Percentiles rank a stretch among this genome's conserved stretches.
Evolutionary conservation across 92 coral and sea anemone genomes (phyloP).

Genomic region (Virgularia gustaviana): DNA sequence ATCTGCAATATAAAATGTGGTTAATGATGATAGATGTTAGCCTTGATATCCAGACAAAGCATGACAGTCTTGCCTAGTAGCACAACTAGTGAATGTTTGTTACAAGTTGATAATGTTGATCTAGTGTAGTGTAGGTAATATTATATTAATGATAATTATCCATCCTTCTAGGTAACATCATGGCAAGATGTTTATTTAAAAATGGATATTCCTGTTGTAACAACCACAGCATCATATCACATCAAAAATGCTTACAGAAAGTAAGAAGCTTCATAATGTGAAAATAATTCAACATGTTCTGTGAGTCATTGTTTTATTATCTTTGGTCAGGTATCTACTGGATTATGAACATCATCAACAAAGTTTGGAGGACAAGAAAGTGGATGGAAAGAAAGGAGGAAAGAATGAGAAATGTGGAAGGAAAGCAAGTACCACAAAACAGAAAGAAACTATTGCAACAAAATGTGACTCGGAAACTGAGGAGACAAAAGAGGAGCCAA

Average conservation of each 20-base stretch:
- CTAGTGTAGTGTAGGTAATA: too few species aligned
- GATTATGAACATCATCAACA: conserved; percentile 72
- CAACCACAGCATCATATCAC: conserved; percentile 94
- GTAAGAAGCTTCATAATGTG: conserved; percentile 39
- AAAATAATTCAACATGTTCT: neutral
- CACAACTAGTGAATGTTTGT: too few species aligned
- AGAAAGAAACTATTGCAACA: neutral
- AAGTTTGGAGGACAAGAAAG: conserved; percentile 24
- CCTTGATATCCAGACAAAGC: too few species aligned
- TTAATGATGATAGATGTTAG: neutral
- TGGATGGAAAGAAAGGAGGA: conserved; percentile 27
- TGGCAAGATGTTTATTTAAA: conserved; percentile 82
- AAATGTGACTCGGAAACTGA: conserved; percentile 29
- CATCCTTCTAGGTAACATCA: conserved; percentile 39
- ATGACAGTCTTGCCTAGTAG: too few species aligned
- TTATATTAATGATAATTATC: too few species aligned
- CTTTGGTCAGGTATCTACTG: conserved; percentile 87
- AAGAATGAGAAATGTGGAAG: conserved; percentile 1
- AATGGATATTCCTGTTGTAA: conserved; percentile 88
- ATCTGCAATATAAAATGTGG: neutral
- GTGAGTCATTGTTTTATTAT: neutral
- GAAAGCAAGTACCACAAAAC: neutral
- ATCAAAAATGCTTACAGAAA: conserved; percentile 96
- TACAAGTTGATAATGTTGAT: too few species aligned
- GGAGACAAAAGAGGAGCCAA: conserved; percentile 20